These are phyloP conservation scores for Puntigrus tetrazona DNA, from an alignment of 2,113 vertebrate species.

Conservation along the genomic window DNA sequence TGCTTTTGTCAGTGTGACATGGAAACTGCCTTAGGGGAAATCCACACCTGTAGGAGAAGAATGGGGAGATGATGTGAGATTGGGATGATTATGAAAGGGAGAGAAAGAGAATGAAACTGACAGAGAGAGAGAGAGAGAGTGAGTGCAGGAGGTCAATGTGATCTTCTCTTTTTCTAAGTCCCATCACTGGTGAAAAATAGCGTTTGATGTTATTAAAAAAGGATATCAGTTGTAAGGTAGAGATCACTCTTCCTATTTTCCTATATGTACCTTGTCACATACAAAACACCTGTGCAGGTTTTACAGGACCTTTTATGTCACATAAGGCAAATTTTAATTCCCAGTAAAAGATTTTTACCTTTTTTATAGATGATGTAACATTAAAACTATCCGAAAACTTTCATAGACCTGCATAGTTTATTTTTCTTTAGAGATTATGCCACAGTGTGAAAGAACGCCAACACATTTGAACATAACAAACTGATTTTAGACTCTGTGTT, in stretches of 20 bases:
- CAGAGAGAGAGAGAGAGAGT: background rate
- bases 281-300: background rate
- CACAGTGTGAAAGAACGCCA: background rate
- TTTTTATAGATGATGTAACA: background rate
- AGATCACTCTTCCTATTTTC: background rate
- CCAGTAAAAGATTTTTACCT: background rate
- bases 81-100: slow-evolving; percentile 15
- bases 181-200: slow-evolving; percentile 15
- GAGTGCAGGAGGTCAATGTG: slow-evolving; percentile 14
- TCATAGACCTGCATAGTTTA: background rate
- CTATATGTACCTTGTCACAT: background rate
- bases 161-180: slow-evolving; percentile 7
- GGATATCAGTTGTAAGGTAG: background rate
- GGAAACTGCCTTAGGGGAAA: background rate
- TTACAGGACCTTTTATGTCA: background rate
- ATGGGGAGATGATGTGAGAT: slow-evolving; percentile 7
- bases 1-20: background rate
- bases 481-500: slow-evolving; percentile 2
- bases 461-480: background rate
- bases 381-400: background rate
- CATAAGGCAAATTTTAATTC: background rate
- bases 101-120: background rate
- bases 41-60: background rate
- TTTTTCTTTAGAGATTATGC: background rate
- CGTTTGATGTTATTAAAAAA: slow-evolving; percentile 19